These are phyloP conservation scores for Philereme transversata DNA, from an alignment of 2,888 invertebrate genomes.

Conservation along the genomic window DNA sequence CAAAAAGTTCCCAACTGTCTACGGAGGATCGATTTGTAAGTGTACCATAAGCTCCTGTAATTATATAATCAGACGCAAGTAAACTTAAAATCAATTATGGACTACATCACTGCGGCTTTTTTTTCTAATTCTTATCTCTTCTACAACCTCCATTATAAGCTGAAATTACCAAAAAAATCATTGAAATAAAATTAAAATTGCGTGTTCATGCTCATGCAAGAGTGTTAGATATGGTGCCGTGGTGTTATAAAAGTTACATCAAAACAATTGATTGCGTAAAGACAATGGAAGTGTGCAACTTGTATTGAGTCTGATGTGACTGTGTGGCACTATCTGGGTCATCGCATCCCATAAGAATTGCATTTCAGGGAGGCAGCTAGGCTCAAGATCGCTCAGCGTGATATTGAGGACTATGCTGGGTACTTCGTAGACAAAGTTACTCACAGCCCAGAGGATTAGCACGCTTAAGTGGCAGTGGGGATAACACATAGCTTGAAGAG, in stretches of 20 bases:
- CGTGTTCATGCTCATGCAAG: conserved; percentile 50
- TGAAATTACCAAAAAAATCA: conserved; percentile 69
- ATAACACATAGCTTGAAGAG: too few species aligned
- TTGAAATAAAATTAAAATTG: conserved; percentile 41
- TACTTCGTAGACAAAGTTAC: too few species aligned
- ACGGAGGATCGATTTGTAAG: background rate
- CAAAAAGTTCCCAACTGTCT: background rate
- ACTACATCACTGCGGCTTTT: conserved; percentile 73
- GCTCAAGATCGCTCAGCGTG: too few species aligned
- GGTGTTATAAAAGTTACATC: conserved; percentile 18
- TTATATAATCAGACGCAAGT: conserved; percentile 6
- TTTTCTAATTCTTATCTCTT: conserved; percentile 82
- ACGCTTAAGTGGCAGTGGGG: too few species aligned
- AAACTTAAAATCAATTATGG: conserved; percentile 59
- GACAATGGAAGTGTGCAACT: conserved; percentile 2
- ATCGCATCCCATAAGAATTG: too few species aligned
- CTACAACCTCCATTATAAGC: conserved; percentile 82
- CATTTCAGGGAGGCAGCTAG: too few species aligned
- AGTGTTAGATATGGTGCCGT: conserved; percentile 12
- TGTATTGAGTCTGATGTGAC: background rate
- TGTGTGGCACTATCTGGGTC: too few species aligned
- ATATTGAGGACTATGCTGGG: too few species aligned
- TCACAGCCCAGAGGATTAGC: too few species aligned
- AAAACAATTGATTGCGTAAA: conserved; percentile 2
- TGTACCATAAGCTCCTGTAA: conserved; percentile 7